Base-by-base conservation (phyloP, 2,113 vertebrate genomes). In the Lutjanus erythropterus region DNA sequence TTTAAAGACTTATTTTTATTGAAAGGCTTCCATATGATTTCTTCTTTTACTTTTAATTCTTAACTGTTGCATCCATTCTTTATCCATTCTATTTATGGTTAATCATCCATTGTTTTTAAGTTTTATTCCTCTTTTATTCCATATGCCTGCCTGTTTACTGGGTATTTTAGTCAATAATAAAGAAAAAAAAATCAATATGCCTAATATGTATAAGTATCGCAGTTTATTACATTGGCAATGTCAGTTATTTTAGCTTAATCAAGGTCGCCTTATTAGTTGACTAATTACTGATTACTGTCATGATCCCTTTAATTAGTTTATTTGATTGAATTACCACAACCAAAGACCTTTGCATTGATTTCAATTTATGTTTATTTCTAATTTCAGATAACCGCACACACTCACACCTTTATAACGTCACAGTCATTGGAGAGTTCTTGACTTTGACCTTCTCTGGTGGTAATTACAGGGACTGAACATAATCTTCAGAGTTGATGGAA, bases 331-430 rank as follows among this genome's bases (percentile, higher is more conserved):
- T 65, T 21, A 21, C 10, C 25, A 31, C 12, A 7, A 11, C 2
- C 10, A 21, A 21, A n/a, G 27, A n/a, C 27, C 27, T 33, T 44
- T 44, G 9, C 18, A 19, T 44, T 64, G 44, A 27, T 12, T 18
- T 42, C 42, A 42, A 41, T 62, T 23, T 9, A 21, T 33, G n/a
- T 62, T 2, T 62, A 18, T 42, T 42, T 62, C 3, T 59, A 35
- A 60, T n/a, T 60, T 39, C 21, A 60, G 19, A 23, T n/a, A 42
- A 62, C 8, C 27, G 12, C 18, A 65, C 41, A 65, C 61, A 65
- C 18, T 5, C 64, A 46, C 9, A 64, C 23, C n/a, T 5, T 35
- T n/a, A 4, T 49, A 14, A 49, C 19, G 23, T 33, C 44, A 49
- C 4, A n/a, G 18, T 5, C 64, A 35, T 19, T 64, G 15, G 12